Evolutionary conservation across 2,797 vertebrate genomes (phyloP).

Genomic region (Alcedo atthis): DNA sequence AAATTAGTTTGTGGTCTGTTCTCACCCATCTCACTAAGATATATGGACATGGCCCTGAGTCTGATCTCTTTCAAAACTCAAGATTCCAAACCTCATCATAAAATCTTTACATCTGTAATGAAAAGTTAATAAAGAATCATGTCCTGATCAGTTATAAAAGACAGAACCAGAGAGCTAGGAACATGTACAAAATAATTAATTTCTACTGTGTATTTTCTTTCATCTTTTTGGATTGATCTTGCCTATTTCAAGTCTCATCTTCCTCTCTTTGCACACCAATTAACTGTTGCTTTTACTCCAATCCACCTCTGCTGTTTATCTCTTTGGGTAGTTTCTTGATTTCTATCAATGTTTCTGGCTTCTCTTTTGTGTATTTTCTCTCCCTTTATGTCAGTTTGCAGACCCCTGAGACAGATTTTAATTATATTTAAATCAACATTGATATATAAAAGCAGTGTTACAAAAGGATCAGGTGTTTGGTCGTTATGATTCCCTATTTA

Average conservation of each 20-base stretch:
- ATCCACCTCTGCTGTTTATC: background rate
- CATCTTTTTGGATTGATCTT: conserved; percentile 10
- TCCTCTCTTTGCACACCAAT: background rate
- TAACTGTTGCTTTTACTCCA: background rate
- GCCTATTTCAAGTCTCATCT: background rate
- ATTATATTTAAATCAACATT: conserved; percentile 1
- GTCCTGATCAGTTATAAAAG: background rate
- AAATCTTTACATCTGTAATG: background rate
- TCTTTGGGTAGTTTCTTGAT: background rate
- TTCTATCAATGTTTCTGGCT: background rate
- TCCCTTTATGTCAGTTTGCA: background rate
- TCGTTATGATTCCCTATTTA: background rate
- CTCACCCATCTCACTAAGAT: background rate
- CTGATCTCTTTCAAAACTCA: background rate
- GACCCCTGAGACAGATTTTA: background rate
- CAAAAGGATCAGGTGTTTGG: background rate
- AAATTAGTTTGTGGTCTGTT: background rate
- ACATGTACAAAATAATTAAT: background rate
- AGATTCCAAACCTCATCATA: background rate
- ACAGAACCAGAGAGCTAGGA: background rate
- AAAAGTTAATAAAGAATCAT: conserved; percentile 2
- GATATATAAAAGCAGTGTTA: background rate
- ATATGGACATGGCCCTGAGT: background rate
- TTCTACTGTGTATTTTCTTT: conserved; percentile 1
- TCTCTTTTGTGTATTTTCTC: background rate